These are phyloP conservation scores for Orgyia antiqua DNA, from an alignment of 2,888 invertebrate species.

Conservation along the genomic window DNA sequence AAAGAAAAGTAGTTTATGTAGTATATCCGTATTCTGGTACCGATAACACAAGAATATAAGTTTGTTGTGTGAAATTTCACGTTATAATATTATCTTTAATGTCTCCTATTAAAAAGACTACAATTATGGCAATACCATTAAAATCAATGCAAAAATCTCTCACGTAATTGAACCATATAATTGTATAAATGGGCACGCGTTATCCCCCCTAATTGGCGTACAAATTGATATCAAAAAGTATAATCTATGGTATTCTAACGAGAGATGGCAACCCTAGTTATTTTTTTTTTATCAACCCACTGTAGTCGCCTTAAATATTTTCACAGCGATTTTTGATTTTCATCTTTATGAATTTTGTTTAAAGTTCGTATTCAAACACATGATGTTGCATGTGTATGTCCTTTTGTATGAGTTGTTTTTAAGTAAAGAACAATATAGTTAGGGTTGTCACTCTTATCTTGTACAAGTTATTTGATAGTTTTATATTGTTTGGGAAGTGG, in stretches of 20 bases:
- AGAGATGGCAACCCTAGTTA: constrained; percentile 17
- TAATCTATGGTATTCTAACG: constrained; percentile 29
- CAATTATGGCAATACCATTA: too few relatives aligned
- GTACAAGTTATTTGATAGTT: constrained; percentile 20
- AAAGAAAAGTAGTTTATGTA: too few relatives aligned
- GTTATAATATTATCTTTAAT: too few relatives aligned
- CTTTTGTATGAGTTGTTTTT: neutral
- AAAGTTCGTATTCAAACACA: constrained; percentile 4
- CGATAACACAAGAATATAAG: too few relatives aligned
- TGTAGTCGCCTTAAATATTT: neutral
- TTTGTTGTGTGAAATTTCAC: too few relatives aligned
- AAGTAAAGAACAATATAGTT: constrained; percentile 13
- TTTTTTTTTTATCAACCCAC: constrained; percentile 11
- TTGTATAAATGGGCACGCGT: constrained; percentile 18
- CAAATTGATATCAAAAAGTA: constrained; percentile 31
- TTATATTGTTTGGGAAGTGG: constrained; percentile 9
- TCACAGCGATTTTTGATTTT: neutral
- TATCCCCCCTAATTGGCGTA: constrained; percentile 33
- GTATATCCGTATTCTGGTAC: too few relatives aligned
- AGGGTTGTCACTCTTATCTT: constrained; percentile 22
- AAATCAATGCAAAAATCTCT: too few relatives aligned
- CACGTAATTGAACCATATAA: constrained; percentile 13
- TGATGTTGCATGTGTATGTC: constrained; percentile 1
- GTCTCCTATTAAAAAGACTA: too few relatives aligned
- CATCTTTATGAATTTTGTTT: neutral